Percentiles rank a stretch among this genome's conserved stretches.
Conservation (phyloP, 92 coral and sea anemone genomes). For the Siderastrea siderea region DNA sequence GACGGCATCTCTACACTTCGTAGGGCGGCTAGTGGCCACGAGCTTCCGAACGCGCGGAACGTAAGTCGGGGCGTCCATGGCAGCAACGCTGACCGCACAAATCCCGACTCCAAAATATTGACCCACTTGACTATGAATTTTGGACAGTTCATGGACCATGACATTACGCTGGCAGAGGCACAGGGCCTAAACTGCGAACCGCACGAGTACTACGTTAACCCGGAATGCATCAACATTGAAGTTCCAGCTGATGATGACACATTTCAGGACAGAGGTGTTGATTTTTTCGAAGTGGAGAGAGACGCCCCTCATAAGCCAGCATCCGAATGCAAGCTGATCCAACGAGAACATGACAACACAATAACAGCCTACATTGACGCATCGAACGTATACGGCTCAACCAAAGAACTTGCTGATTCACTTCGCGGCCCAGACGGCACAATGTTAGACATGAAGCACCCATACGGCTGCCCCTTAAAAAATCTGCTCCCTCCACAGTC, state of each 20-base stretch:
- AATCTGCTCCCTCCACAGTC: background rate
- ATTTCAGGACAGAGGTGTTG: conserved; percentile 10
- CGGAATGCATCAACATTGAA: conserved; percentile 64
- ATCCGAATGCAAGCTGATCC: conserved; percentile 3
- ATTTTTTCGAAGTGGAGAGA: conserved; percentile 37
- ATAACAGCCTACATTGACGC: conserved; percentile 78
- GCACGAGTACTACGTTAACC: background rate
- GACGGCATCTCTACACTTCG: conserved; percentile 66
- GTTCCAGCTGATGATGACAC: conserved; percentile 42
- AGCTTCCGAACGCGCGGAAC: conserved; percentile 57
- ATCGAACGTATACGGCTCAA: conserved; percentile 77
- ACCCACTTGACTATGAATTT: conserved; percentile 78
- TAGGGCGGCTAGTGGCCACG: conserved; percentile 15
- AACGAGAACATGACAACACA: conserved; percentile 52
- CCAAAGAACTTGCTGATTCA: conserved; percentile 6
- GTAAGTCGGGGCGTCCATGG: conserved; percentile 34
- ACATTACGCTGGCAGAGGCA: conserved; percentile 61
- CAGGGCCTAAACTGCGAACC: conserved; percentile 36
- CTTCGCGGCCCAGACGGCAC: conserved; percentile 50
- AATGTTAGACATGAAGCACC: conserved; percentile 27
- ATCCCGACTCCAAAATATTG: conserved; percentile 24
- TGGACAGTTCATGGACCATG: conserved; percentile 86
- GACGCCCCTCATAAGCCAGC: conserved; percentile 45
- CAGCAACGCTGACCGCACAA: conserved; percentile 33
- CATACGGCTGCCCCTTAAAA: conserved; percentile 12